phyloP scores from a whole-genome alignment of 2,888 invertebrate species.

The Rutpela maculata region DNA sequence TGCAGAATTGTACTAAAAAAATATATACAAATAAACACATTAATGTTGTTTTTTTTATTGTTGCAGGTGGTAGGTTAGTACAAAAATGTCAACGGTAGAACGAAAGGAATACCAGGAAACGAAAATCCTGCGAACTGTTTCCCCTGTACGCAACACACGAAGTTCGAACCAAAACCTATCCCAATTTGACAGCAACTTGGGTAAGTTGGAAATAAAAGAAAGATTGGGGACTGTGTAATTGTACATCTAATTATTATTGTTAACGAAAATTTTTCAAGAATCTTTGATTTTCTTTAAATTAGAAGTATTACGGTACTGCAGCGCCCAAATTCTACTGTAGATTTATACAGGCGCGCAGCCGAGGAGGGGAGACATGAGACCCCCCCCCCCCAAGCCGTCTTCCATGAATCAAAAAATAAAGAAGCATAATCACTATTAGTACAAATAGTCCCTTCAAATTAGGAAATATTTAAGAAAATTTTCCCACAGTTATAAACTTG shows the following conservation, averaged over 20 bases:
- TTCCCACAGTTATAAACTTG: too few species aligned
- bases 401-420: too few species aligned
- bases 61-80: constrained; percentile 43
- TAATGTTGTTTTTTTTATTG: constrained; percentile 23
- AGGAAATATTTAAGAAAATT: too few species aligned
- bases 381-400: too few species aligned
- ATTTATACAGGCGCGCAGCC: too few species aligned
- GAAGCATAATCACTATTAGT: too few species aligned
- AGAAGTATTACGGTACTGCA: too few species aligned
- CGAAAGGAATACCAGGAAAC: constrained; percentile 72
- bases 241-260: not conserved
- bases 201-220: constrained; percentile 58
- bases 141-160: constrained; percentile 67
- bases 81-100: constrained; percentile 71
- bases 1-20: not conserved
- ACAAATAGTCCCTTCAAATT: too few species aligned
- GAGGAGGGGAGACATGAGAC: too few species aligned
- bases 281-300: too few species aligned
- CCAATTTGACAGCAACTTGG: constrained; percentile 72
- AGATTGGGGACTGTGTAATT: not conserved
- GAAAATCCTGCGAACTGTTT: constrained; percentile 68
- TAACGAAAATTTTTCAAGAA: not conserved
- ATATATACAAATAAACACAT: not conserved
- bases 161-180: constrained; percentile 69
- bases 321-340: too few species aligned